Base-by-base conservation (phyloP, 2,113 vertebrate genomes). In the Sterrhoptilus dennistouni region DNA sequence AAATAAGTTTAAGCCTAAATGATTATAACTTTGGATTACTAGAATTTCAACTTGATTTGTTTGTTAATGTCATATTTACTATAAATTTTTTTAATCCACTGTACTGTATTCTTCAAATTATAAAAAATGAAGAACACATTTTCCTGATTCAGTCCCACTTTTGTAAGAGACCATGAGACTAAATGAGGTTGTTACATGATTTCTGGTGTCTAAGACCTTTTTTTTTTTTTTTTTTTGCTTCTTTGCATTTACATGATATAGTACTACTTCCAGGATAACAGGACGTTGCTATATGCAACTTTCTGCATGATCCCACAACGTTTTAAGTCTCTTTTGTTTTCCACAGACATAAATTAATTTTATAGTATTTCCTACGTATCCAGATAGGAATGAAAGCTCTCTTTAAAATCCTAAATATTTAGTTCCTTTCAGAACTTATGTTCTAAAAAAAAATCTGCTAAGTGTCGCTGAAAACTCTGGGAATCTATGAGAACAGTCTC, bases 401-500 rank as follows among this genome's bases (percentile, higher is more conserved):
- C 23, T 75, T 77, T 69, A 64, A 65, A 66, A 35, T 6, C 3
- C 47, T 95, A 68, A 65, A 89, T 77, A 92, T 49, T 79, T 86
- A 36, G 44, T 20, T 85, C 35, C 28, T 94, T 87, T 82, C 66
- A 83, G 93, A 95, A 57, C 3, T 77, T 76, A 61, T 18, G 10
- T 61, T 52, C 40, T 76, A 12, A 57, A 70, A 82, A 47, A 86
- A 75, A 85, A 52, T 74, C 36, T 78, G 20, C 0, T 53, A 85
- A 91, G 33, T 76, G 54, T 75, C 54, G 20, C 28, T 87, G 63
- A 87, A 94, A 96, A 87, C 87, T 91, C 93, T 53, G 52, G 16
- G 60, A 82, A 68, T 94, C 60, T 49, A 29, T 33, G 77, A 79
- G 69, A 65, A 33, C 14, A 56, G 81, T 59, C 63, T 47, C 42